Evolutionary conservation across 2,888 invertebrate species (phyloP).

Genomic region (Sphaerophoria taeniata): DNA sequence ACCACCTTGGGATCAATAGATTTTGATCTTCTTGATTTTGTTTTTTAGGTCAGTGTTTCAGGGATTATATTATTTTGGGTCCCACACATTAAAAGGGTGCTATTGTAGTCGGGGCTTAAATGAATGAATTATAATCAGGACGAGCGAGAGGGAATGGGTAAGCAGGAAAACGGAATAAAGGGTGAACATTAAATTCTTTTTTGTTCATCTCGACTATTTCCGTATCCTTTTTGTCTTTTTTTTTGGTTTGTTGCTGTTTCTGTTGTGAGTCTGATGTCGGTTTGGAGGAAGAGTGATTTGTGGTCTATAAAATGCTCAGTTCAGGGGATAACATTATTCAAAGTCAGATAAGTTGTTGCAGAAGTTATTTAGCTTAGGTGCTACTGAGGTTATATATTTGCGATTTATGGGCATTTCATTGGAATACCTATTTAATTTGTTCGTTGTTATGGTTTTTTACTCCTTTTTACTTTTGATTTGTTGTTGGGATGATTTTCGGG

Average conservation of each 20-base stretch:
- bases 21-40: conserved; percentile 59
- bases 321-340: conserved; percentile 64
- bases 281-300: conserved; percentile 48
- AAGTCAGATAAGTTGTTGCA: conserved; percentile 49
- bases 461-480: background rate
- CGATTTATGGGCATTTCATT: conserved; percentile 31
- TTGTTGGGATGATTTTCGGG: background rate
- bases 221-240: background rate
- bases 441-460: background rate
- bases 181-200: conserved; percentile 18
- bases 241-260: background rate
- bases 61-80: too few species aligned
- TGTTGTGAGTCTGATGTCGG: background rate
- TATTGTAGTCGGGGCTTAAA: conserved; percentile 20
- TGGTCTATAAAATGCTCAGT: conserved; percentile 59
- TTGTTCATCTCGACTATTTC: background rate
- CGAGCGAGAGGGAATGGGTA: background rate
- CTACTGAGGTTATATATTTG: conserved; percentile 35
- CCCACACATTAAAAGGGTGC: too few species aligned
- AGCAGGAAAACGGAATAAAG: background rate
- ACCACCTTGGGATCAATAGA: conserved; percentile 69
- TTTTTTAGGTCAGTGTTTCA: conserved; percentile 47
- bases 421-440: conserved; percentile 21
- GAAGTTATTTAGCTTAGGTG: conserved; percentile 39
- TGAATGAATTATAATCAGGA: too few species aligned